Evolutionary conservation across 2,113 vertebrate species (phyloP), one percentile per base, ranked within the genome.

Genomic region (Paratilapia polleni): DNA sequence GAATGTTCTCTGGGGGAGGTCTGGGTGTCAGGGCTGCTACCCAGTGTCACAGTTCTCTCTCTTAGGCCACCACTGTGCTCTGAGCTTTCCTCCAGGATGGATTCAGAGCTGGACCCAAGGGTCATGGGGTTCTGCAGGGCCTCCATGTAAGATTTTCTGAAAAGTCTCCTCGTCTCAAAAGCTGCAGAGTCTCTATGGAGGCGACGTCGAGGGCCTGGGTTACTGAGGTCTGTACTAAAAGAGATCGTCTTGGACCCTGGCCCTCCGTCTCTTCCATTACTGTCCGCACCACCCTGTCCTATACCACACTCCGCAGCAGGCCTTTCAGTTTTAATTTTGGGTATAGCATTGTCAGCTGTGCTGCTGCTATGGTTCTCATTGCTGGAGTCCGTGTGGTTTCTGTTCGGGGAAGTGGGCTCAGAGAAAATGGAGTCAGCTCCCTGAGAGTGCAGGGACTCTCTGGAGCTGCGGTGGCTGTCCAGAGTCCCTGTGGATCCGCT

Each of bases 61-160:
- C 87, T 80, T 2, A 83, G 77, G 13, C 78, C 26, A 8, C 57
- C 14, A 11, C 84, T 49, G 20, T 91, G 93, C 52, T 95, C 95
- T 3, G 91, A 49, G 22, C 63, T 88, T 70, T 96, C 96, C 87
- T 94, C 91, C 17, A 96, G 83, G 15, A 96, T 96, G 22, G 95
- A 96, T 86, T 97, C 96, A 3, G 96, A 96, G 85, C 96, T 97
- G 22, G 96, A 96, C 17, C 96, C 96, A 2, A 97, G 88, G 70
- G 94, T 96, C 96, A 97, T 96, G 14, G 97, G 97, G 80, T 97
- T 97, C 84, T 96, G 96, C 63, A 97, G 85, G 3, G 97, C 97
- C 88, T 97, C 97, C 95, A 97, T 96, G 88, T 97, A 97, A 4
- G 97, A 97, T 62, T 97, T 97, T 52, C 97, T 93, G 84, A 97